Evolutionary conservation across 2,113 vertebrate species (phyloP), one percentile per base, ranked within the genome.

Genomic region (Herpailurus yagouaroundi): DNA sequence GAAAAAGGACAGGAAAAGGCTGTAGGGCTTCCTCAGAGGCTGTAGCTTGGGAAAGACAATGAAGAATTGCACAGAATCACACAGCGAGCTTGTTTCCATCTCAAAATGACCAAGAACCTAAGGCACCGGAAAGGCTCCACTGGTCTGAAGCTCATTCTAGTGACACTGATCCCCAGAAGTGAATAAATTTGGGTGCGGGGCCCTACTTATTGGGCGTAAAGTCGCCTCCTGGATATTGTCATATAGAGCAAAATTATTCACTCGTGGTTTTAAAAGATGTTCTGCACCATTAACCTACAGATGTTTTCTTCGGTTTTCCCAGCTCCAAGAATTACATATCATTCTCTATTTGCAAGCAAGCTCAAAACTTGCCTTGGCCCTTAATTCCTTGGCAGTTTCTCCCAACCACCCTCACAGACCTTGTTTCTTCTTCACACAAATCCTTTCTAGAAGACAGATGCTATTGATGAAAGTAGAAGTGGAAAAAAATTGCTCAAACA

Each of bases 381-480:
- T 82, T 14, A 2, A 21, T 77, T 79, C 16, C 45, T 69, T 15
- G 38, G 25, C 63, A 33, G 60, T 19, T 36, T 41, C 38, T 77
- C 57, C 31, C 31, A 50, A 21, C 6, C 19, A 33, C 60, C 18
- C 79, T 21, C 38, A 27, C 16, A 48, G 45, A 79, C 27, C 5
- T 55, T 16, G 1, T 19, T 57, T 8, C 12, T 13, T 29, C 25
- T 48, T 7, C 0, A 31, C 45, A 52, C 31, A 21, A 13, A 29
- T 7, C 57, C 52, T 83, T 90, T 77, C 89, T 33, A 81, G 68
- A 89, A 66, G 45, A 79, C 45, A 77, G 55, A 52, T 29, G 81
- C 33, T 14, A 52, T 74, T 12, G 76, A 68, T 13, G 6, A 25
- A 73, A 91, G 73, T 4, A 41, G 2, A 66, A 63, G 36, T 19